phyloP scores from a whole-genome alignment of 2,888 invertebrate species.

The Nasonovia ribisnigri region DNA sequence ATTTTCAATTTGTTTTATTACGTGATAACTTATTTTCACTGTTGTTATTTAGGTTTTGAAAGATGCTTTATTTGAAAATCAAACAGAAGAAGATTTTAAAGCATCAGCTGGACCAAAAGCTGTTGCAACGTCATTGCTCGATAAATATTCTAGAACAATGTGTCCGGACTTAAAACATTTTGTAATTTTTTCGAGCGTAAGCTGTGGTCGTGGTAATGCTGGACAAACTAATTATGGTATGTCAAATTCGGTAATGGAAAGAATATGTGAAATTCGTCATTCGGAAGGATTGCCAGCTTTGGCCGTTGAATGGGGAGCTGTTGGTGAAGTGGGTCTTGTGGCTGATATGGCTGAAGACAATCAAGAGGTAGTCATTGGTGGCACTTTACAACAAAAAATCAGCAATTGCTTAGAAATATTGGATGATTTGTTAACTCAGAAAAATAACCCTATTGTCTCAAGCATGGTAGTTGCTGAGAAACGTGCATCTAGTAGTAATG shows the following conservation, averaged over 20 bases:
- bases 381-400: constrained; percentile 89
- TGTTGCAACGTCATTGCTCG: constrained; percentile 82
- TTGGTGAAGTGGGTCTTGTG: constrained; percentile 85
- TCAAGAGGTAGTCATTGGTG: constrained; percentile 79
- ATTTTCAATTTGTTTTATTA: not conserved
- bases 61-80: constrained; percentile 84
- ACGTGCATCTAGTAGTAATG: constrained; percentile 75
- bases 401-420: constrained; percentile 83
- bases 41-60: constrained; percentile 74
- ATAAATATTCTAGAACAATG: constrained; percentile 75
- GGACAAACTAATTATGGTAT: constrained; percentile 93
- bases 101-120: constrained; percentile 84
- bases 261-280: constrained; percentile 81
- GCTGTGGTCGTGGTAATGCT: constrained; percentile 91
- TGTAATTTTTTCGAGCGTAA: constrained; percentile 92
- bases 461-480: constrained; percentile 92
- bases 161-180: constrained; percentile 78
- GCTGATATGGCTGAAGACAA: constrained; percentile 76
- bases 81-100: constrained; percentile 78
- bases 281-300: constrained; percentile 81
- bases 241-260: constrained; percentile 79
- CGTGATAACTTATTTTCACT: constrained; percentile 69
- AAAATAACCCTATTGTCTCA: constrained; percentile 77
- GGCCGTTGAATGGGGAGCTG: constrained; percentile 93
- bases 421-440: constrained; percentile 77